These are phyloP conservation scores for Cactoblastis cactorum DNA, from an alignment of 2,888 invertebrate genomes.

Conservation along the genomic window DNA sequence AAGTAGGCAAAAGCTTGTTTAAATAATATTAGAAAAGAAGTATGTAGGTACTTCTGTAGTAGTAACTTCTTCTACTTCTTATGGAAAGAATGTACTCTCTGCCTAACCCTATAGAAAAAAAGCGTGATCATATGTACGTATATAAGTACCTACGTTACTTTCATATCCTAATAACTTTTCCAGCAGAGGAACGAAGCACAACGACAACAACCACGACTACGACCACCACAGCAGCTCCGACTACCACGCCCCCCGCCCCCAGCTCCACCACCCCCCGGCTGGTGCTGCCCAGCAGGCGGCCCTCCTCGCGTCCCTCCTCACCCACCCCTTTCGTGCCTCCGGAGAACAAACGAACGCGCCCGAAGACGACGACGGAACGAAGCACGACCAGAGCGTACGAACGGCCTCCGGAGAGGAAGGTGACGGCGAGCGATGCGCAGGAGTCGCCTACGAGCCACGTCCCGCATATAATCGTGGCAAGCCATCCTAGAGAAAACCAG, in stretches of 20 bases:
- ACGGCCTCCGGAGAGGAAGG: slow-evolving; percentile 52
- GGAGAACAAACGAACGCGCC: slow-evolving; percentile 37
- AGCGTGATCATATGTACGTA: too few relatives aligned
- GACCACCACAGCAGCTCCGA: slow-evolving; percentile 20
- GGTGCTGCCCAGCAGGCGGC: slow-evolving; percentile 39
- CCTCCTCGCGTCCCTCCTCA: slow-evolving; percentile 38
- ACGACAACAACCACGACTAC: slow-evolving; percentile 33
- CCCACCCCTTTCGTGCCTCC: slow-evolving; percentile 41
- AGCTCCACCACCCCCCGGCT: slow-evolving; percentile 36
- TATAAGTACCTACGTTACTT: too few relatives aligned
- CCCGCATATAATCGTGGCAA: slow-evolving; percentile 80
- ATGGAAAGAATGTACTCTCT: too few relatives aligned
- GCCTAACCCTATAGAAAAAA: too few relatives aligned
- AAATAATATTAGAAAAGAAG: too few relatives aligned
- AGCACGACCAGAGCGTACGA: slow-evolving; percentile 61
- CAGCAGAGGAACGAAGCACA: slow-evolving; percentile 71
- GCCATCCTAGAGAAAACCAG: slow-evolving; percentile 91
- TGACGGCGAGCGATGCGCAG: slow-evolving; percentile 53
- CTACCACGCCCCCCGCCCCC: slow-evolving; percentile 16
- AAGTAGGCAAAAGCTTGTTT: too few relatives aligned
- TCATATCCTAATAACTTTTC: too few relatives aligned
- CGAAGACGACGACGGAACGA: slow-evolving; percentile 18
- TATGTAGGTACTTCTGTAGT: too few relatives aligned
- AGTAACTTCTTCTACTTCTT: too few relatives aligned
- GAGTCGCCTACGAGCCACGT: slow-evolving; percentile 66